Evolutionary conservation across 2,113 vertebrate species (phyloP).

Genomic region (Taurulus bubalis): DNA sequence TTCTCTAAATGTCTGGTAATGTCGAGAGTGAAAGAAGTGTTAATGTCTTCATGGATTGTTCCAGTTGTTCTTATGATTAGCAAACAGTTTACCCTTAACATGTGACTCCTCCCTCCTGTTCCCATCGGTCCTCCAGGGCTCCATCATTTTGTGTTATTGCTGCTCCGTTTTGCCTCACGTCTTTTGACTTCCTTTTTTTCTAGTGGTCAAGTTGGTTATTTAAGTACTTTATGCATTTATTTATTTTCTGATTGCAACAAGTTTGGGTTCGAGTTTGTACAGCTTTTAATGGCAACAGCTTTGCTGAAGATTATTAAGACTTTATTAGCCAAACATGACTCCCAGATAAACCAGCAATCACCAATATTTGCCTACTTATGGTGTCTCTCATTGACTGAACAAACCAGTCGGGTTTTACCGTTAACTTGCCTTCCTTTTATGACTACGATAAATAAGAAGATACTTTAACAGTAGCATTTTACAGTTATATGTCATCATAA

Average conservation of each 20-base stretch:
- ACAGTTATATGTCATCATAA: no score
- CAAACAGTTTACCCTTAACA: constrained; percentile 51
- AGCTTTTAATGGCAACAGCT: not conserved
- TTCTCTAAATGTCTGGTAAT: constrained; percentile 54
- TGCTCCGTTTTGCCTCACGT: not conserved
- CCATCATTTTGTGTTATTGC: not conserved
- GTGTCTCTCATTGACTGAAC: not conserved
- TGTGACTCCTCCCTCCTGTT: constrained; percentile 15
- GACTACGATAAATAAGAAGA: not conserved
- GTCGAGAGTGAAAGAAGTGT: constrained; percentile 58
- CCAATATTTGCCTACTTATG: not conserved
- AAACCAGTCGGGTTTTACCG: not conserved
- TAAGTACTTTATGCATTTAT: no score
- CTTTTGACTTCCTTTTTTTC: not conserved
- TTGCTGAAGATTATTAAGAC: not conserved
- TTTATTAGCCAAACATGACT: not conserved
- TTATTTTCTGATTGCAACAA: not conserved
- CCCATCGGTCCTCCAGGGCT: constrained; percentile 2
- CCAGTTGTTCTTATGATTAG: constrained; percentile 64
- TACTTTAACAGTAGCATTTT: no score
- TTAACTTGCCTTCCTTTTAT: not conserved
- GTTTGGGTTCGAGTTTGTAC: not conserved
- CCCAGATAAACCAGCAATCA: not conserved
- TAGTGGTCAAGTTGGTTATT: not conserved
- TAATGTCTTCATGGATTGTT: constrained; percentile 75